A percentile compares a stretch with the other conserved stretches of the same genome.
These are phyloP conservation scores for Notospermus geniculatus DNA, from an alignment of 1,140 invertebrate genomes.

Conservation along the genomic window DNA sequence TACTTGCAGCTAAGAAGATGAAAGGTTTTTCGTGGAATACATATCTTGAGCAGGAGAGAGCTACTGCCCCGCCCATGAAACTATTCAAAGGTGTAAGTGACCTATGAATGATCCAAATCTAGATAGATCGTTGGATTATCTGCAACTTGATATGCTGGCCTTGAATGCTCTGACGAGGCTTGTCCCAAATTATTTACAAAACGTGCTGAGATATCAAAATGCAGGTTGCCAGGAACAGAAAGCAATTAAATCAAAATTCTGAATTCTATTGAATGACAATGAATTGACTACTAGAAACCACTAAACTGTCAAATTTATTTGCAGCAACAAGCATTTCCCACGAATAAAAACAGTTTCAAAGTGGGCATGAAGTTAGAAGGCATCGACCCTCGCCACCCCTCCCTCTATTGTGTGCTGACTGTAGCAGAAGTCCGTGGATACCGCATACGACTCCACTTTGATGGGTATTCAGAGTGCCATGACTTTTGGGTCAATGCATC, in stretches of 20 bases:
- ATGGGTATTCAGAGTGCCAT: conserved; percentile 84
- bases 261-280: no score
- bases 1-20: conserved; percentile 33
- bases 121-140: background rate
- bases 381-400: conserved; percentile 87
- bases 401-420: conserved; percentile 82
- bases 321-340: conserved; percentile 46
- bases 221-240: no score
- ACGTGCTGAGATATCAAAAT: no score
- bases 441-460: conserved; percentile 84
- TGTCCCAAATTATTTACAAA: no score
- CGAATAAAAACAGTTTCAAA: conserved; percentile 69
- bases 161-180: no score
- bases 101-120: conserved; percentile 3
- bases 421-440: conserved; percentile 75
- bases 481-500: conserved; percentile 95
- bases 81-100: conserved; percentile 53
- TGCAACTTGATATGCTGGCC: no score
- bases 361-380: conserved; percentile 91
- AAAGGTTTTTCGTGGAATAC: conserved; percentile 51
- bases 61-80: conserved; percentile 45
- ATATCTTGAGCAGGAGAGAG: conserved; percentile 52
- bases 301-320: background rate
- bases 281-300: background rate
- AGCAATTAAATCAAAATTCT: no score